A percentile compares a stretch with the other conserved stretches of the same genome.
Conservation (phyloP, 2,888 invertebrate species). For the Taphrorychus bicolor region DNA sequence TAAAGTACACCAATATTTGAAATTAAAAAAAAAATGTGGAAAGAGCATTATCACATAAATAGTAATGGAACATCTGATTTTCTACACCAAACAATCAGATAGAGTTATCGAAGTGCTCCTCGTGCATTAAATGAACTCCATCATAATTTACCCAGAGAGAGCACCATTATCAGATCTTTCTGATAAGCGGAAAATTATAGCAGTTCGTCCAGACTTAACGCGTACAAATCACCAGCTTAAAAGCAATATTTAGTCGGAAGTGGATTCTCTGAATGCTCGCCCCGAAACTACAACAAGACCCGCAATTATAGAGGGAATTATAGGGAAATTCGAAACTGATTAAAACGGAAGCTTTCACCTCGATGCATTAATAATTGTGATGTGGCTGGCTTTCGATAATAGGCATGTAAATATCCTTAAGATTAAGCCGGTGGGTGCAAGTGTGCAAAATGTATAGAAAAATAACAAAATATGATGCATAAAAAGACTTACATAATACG, state of each 20-base stretch:
- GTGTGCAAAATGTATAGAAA: too few species aligned
- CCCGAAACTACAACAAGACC: constrained; percentile 29
- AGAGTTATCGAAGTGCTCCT: constrained; percentile 2
- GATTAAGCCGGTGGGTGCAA: too few species aligned
- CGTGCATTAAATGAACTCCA: constrained; percentile 3
- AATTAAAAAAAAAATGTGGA: too few species aligned
- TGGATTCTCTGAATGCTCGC: constrained; percentile 28
- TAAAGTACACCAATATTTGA: too few species aligned
- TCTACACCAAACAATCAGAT: too few species aligned
- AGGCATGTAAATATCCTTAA: neutral
- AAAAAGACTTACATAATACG: too few species aligned
- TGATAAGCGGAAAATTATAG: constrained; percentile 28
- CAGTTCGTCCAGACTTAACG: constrained; percentile 30
- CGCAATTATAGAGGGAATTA: constrained; percentile 31
- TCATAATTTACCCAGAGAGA: constrained; percentile 12
- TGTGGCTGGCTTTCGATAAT: too few species aligned
- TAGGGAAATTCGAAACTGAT: constrained; percentile 32
- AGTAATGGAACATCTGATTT: too few species aligned
- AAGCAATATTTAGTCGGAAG: constrained; percentile 35
- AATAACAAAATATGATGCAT: too few species aligned
- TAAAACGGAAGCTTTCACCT: constrained; percentile 27
- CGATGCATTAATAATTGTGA: constrained; percentile 9
- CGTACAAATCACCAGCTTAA: constrained; percentile 31
- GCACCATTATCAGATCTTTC: constrained; percentile 15
- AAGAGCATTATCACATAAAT: too few species aligned